Conservation (phyloP, 2,113 vertebrate genomes). For the Phasianus colchicus region DNA sequence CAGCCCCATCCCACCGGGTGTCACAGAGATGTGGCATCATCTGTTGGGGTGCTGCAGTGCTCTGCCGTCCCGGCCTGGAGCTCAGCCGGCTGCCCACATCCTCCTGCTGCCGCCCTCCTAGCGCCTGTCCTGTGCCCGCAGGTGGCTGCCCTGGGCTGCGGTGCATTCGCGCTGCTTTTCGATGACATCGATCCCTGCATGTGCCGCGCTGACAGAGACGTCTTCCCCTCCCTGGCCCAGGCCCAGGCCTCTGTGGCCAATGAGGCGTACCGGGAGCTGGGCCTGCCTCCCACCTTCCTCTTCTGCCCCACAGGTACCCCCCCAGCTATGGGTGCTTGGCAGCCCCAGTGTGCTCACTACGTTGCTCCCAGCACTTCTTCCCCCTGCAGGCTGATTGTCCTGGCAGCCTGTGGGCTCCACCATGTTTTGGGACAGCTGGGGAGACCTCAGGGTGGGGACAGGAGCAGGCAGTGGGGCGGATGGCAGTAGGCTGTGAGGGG, state of each 20-base stretch:
- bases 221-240: constrained; percentile 87
- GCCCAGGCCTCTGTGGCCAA: constrained; percentile 88
- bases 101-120: not conserved
- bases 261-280: constrained; percentile 83
- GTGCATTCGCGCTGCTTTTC: constrained; percentile 87
- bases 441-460: not conserved
- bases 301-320: constrained; percentile 88
- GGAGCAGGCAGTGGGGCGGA: not conserved
- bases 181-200: constrained; percentile 89
- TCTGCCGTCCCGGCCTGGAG: not conserved
- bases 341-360: not conserved
- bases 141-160: constrained; percentile 87
- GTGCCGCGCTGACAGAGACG: constrained; percentile 86
- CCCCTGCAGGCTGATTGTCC: not conserved
- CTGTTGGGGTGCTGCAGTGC: fast-evolving
- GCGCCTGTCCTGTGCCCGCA: not conserved
- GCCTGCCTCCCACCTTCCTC: constrained; percentile 86
- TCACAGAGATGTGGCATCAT: fast-evolving
- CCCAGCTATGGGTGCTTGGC: not conserved
- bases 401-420: not conserved
- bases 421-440: not conserved
- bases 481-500: not conserved
- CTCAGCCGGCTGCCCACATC: not conserved
- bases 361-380: not conserved
- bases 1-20: too few species aligned